phyloP scores from a whole-genome alignment of 2,888 invertebrate species.

The Hirtodrosophila confusa region DNA sequence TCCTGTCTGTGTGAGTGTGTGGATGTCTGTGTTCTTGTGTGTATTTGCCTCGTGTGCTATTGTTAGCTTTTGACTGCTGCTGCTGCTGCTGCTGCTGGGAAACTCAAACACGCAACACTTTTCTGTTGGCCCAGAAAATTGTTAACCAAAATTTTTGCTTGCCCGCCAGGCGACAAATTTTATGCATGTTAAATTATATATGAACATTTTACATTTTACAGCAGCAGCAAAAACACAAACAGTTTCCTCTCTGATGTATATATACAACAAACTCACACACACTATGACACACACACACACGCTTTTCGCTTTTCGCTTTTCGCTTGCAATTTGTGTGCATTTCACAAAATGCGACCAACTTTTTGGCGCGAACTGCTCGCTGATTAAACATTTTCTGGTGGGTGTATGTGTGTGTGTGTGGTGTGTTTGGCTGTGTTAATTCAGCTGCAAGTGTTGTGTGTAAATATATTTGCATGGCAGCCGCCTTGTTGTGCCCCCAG shows the following conservation, averaged over 20 bases:
- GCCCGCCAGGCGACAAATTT: conserved; percentile 60
- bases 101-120: conserved; percentile 73
- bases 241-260: conserved; percentile 15
- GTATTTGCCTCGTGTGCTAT: conserved; percentile 63
- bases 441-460: conserved; percentile 43
- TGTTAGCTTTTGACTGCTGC: conserved; percentile 56
- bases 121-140: conserved; percentile 66
- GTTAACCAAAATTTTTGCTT: conserved; percentile 68
- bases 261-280: not conserved
- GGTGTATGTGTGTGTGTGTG: conserved; percentile 1
- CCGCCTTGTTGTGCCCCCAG: conserved; percentile 20
- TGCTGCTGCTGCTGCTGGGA: conserved; percentile 36
- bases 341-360: conserved; percentile 56
- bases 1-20: conserved; percentile 12
- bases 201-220: conserved; percentile 42
- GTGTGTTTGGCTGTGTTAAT: conserved; percentile 21
- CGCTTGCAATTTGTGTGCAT: conserved; percentile 37
- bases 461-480: conserved; percentile 36
- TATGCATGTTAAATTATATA: conserved; percentile 70
- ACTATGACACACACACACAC: conserved; percentile 2
- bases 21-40: conserved; percentile 15
- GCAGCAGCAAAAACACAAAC: conserved; percentile 29
- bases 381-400: conserved; percentile 47
- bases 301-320: conserved; percentile 27
- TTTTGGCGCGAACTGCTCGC: conserved; percentile 63